Percentiles rank a stretch among this genome's conserved stretches.
These are phyloP conservation scores for Lampropteryx suffumata DNA, from an alignment of 2,888 invertebrate genomes.

Conservation along the genomic window DNA sequence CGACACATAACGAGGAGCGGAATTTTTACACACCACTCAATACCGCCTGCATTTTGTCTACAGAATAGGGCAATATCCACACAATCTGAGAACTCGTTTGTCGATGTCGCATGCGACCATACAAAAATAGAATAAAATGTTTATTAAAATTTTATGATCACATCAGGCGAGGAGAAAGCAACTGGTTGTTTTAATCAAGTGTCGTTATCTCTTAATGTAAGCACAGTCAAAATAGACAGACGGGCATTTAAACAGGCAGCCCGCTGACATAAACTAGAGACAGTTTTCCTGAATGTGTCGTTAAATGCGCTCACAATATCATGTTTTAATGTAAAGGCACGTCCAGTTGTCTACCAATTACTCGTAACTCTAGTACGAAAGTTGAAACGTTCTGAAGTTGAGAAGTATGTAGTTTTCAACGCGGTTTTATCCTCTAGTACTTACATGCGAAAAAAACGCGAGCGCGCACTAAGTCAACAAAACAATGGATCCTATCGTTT, in stretches of 20 bases:
- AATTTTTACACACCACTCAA: conserved; percentile 70
- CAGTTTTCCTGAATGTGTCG: conserved; percentile 15
- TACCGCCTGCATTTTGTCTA: conserved; percentile 61
- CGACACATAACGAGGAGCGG: conserved; percentile 76
- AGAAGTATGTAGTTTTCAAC: too few relatives aligned
- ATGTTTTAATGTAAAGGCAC: too few relatives aligned
- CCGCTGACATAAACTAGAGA: conserved; percentile 18
- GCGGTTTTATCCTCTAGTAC: too few relatives aligned
- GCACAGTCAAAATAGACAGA: conserved; percentile 35
- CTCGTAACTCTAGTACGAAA: too few relatives aligned
- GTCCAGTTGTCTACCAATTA: too few relatives aligned
- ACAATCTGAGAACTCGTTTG: conserved; percentile 67
- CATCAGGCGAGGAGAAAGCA: conserved; percentile 48
- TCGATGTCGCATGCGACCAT: conserved; percentile 52
- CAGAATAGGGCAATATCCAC: conserved; percentile 66
- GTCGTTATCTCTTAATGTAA: conserved; percentile 34
- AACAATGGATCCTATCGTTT: conserved; percentile 20
- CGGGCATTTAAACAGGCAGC: conserved; percentile 17
- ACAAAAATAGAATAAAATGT: conserved; percentile 53
- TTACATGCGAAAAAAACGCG: too few relatives aligned
- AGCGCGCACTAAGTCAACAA: conserved; percentile 1
- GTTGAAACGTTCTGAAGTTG: too few relatives aligned
- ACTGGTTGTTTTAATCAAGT: conserved; percentile 46
- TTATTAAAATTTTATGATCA: conserved; percentile 55
- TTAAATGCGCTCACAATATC: conserved; percentile 11